phyloP scores from a whole-genome alignment of 2,797 vertebrate species.

The Bradypus variegatus region DNA sequence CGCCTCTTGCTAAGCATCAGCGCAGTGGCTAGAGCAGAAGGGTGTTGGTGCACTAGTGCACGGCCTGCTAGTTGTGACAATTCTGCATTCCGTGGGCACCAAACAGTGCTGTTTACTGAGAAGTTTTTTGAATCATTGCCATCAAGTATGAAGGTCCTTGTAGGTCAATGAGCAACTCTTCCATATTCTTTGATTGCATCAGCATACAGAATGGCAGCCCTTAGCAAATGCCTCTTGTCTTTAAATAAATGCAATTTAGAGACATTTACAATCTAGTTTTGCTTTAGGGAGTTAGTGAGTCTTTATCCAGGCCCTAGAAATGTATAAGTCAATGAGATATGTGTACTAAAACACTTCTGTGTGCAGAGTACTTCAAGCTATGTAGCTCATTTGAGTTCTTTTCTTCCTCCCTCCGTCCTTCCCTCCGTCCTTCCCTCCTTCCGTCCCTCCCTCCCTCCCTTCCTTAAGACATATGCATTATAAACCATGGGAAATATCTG shows the following conservation, averaged over 20 bases:
- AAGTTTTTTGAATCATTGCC: neutral
- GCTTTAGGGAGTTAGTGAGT: neutral
- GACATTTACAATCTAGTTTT: neutral
- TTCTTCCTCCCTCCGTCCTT: neutral
- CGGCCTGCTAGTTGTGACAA: neutral
- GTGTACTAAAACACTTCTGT: neutral
- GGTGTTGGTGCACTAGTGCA: no score
- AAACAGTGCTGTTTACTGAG: neutral
- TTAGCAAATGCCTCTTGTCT: neutral
- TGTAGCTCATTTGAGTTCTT: neutral
- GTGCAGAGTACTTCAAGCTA: neutral
- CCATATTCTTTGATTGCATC: neutral
- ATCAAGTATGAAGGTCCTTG: neutral
- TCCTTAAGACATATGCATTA: neutral
- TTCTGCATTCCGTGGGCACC: neutral
- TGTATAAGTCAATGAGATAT: neutral
- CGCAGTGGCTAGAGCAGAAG: neutral
- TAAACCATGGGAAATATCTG: constrained; percentile 34
- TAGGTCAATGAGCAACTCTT: neutral
- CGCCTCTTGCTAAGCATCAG: neutral
- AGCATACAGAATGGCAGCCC: neutral
- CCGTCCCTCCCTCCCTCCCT: neutral
- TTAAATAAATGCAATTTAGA: neutral
- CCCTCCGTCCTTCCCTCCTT: neutral
- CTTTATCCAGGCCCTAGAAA: constrained; percentile 13